These are phyloP conservation scores for Lithodes maja DNA, from an alignment of 2,888 invertebrate genomes.

Conservation along the genomic window DNA sequence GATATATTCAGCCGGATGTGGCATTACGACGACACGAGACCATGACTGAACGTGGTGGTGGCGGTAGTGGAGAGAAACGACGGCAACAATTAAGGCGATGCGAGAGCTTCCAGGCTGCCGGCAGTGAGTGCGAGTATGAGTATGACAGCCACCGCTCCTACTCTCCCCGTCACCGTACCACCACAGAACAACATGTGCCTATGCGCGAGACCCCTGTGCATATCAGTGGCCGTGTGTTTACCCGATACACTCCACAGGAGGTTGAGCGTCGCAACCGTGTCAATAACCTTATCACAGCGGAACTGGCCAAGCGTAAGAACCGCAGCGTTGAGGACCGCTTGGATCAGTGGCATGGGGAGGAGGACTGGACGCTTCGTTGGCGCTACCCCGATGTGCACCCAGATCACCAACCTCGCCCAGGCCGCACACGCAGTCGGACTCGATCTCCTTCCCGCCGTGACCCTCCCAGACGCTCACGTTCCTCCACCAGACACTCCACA, in stretches of 20 bases:
- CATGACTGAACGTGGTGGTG: constrained; percentile 48
- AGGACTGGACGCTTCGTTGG: constrained; percentile 58
- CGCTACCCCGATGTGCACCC: constrained; percentile 52
- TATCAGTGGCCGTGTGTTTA: constrained; percentile 68
- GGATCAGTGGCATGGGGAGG: constrained; percentile 68
- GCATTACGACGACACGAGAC: constrained; percentile 65
- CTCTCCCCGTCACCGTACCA: constrained; percentile 55
- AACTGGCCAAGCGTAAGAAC: constrained; percentile 64
- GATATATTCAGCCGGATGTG: constrained; percentile 57
- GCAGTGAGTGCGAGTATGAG: constrained; percentile 34
- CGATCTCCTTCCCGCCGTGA: constrained; percentile 45
- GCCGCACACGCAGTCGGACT: constrained; percentile 39
- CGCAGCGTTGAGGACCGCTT: constrained; percentile 69
- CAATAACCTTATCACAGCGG: constrained; percentile 67
- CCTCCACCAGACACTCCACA: constrained; percentile 38
- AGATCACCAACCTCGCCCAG: constrained; percentile 37
- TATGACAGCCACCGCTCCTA: constrained; percentile 67
- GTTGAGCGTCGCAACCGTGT: constrained; percentile 63
- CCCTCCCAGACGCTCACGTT: constrained; percentile 50
- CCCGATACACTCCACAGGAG: constrained; percentile 68
- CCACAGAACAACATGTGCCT: constrained; percentile 60
- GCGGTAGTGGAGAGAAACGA: constrained; percentile 28
- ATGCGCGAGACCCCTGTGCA: constrained; percentile 61
- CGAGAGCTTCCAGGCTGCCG: constrained; percentile 67
- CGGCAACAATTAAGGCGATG: constrained; percentile 56